phyloP scores from a whole-genome alignment of 2,113 vertebrate species.

The Corapipo altera region DNA sequence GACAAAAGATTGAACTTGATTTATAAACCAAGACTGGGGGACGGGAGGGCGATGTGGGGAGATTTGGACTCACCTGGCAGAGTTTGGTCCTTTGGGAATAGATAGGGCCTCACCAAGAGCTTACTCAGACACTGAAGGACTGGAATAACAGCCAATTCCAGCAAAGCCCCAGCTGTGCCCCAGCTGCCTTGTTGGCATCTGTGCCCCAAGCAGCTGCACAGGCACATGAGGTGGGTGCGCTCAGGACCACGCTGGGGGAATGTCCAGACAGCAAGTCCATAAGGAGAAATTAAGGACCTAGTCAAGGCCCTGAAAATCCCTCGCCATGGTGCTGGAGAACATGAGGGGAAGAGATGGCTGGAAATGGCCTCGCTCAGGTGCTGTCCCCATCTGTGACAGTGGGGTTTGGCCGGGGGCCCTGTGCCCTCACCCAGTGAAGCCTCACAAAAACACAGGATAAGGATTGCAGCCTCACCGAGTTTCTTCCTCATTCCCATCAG shows the following conservation, averaged over 20 bases:
- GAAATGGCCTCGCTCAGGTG: accelerated
- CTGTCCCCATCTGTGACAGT: not conserved
- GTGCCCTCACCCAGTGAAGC: not conserved
- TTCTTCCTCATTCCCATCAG: not conserved
- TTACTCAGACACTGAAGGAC: not conserved
- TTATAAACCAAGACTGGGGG: not conserved
- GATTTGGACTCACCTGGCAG: not conserved
- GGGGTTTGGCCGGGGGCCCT: not conserved
- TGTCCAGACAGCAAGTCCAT: not conserved
- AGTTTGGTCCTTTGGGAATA: not conserved
- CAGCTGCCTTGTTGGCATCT: not conserved
- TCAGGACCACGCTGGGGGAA: not conserved
- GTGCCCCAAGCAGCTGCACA: not conserved
- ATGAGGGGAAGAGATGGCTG: not conserved
- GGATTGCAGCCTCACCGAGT: not conserved
- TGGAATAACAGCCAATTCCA: not conserved
- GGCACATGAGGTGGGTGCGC: accelerated
- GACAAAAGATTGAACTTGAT: not conserved
- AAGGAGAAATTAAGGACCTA: accelerated
- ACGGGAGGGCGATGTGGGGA: accelerated
- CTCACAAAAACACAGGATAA: not conserved
- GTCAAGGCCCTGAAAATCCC: accelerated
- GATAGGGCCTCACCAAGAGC: not conserved
- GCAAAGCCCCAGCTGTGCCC: not conserved
- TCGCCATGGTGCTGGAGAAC: accelerated